These are phyloP conservation scores for Eucera pruinosa DNA, from an alignment of 2,888 invertebrate species.

Conservation along the genomic window DNA sequence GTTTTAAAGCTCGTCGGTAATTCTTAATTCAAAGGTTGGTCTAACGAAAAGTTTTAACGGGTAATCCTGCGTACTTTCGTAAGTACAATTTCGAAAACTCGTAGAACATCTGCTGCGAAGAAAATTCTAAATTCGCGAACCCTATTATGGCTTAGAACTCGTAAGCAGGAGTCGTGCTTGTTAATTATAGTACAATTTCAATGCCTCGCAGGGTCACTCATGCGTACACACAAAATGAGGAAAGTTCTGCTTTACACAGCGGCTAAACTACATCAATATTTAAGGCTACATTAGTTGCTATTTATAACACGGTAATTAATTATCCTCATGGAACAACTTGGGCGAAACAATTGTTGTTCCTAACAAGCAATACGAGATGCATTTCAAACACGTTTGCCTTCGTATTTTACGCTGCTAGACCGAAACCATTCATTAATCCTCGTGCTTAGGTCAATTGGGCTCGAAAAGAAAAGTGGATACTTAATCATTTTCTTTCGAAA, in stretches of 20 bases:
- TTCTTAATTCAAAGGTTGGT: no score
- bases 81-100: no score
- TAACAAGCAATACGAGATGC: not conserved
- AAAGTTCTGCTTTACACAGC: not conserved
- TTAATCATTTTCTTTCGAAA: no score
- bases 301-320: conserved; percentile 2
- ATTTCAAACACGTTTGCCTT: not conserved
- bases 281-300: no score
- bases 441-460: no score
- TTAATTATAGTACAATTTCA: conserved; percentile 2
- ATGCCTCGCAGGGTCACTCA: not conserved
- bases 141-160: no score
- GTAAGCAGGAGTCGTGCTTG: not conserved
- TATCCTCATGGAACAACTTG: not conserved
- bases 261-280: not conserved
- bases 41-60: no score
- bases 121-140: not conserved
- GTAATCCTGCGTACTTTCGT: not conserved
- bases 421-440: not conserved
- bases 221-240: not conserved
- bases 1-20: not conserved
- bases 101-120: no score
- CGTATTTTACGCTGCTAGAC: not conserved
- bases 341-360: not conserved
- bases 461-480: no score